Evolutionary conservation across 2,113 vertebrate species (phyloP).

Genomic region (Sturnus vulgaris): DNA sequence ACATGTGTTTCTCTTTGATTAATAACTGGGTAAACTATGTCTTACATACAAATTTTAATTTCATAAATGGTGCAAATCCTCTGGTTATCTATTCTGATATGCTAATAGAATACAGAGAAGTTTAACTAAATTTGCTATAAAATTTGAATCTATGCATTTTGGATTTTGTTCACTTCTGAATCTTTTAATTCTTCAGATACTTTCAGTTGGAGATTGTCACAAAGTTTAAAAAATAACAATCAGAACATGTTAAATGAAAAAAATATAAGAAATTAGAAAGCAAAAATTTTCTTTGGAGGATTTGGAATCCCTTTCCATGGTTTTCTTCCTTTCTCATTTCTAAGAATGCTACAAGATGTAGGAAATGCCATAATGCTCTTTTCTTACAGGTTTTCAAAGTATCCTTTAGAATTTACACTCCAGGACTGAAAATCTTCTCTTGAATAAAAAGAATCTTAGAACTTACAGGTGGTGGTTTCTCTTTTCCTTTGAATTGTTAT

Average conservation of each 20-base stretch:
- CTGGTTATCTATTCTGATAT: neutral
- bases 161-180: neutral
- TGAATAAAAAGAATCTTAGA: neutral
- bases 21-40: neutral
- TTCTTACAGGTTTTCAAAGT: neutral
- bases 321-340: neutral
- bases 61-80: neutral
- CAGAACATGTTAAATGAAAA: neutral
- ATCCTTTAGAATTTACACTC: neutral
- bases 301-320: neutral
- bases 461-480: rapidly evolving
- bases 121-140: neutral
- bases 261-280: neutral
- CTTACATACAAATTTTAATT: neutral
- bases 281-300: neutral
- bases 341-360: neutral
- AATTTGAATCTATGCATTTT: neutral
- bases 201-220: neutral
- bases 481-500: neutral
- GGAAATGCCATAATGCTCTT: neutral
- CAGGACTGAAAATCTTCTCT: neutral
- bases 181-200: neutral
- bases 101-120: neutral
- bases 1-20: neutral
- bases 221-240: neutral